Percentiles rank a stretch among this genome's conserved stretches.
Conservation (phyloP, 2,888 invertebrate species). For the Drosophila vallismaia region DNA sequence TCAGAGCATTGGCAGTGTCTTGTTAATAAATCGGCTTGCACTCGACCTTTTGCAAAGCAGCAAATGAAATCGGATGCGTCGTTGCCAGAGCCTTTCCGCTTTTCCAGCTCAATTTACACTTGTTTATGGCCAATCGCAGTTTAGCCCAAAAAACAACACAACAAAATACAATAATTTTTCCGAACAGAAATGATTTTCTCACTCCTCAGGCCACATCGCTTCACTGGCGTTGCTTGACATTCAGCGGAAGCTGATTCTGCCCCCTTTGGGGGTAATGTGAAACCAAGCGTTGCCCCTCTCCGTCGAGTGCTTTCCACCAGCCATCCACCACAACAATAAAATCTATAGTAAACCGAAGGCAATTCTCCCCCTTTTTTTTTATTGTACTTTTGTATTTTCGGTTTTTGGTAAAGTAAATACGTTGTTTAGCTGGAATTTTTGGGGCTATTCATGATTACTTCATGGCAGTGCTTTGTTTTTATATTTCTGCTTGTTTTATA, state of each 20-base stretch:
- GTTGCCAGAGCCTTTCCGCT: conserved; percentile 57
- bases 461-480: conserved; percentile 53
- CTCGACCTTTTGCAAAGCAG: conserved; percentile 51
- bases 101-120: conserved; percentile 72
- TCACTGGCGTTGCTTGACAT: conserved; percentile 49
- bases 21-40: conserved; percentile 57
- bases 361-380: conserved; percentile 54
- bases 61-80: conserved; percentile 68
- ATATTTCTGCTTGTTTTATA: conserved; percentile 35
- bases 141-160: conserved; percentile 52
- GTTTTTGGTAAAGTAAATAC: conserved; percentile 45
- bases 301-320: conserved; percentile 31
- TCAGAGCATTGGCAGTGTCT: conserved; percentile 55
- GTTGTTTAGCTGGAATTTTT: conserved; percentile 74
- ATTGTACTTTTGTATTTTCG: conserved; percentile 29
- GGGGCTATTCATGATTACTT: conserved; percentile 57
- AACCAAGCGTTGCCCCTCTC: conserved; percentile 71
- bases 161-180: conserved; percentile 17
- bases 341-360: conserved; percentile 44
- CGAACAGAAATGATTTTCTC: conserved; percentile 37
- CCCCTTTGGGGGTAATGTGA: conserved; percentile 71
- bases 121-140: conserved; percentile 61
- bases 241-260: conserved; percentile 64
- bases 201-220: conserved; percentile 49
- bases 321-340: conserved; percentile 36